These are phyloP conservation scores for Lanius collurio DNA, from an alignment of 2,113 vertebrate species.

Conservation along the genomic window DNA sequence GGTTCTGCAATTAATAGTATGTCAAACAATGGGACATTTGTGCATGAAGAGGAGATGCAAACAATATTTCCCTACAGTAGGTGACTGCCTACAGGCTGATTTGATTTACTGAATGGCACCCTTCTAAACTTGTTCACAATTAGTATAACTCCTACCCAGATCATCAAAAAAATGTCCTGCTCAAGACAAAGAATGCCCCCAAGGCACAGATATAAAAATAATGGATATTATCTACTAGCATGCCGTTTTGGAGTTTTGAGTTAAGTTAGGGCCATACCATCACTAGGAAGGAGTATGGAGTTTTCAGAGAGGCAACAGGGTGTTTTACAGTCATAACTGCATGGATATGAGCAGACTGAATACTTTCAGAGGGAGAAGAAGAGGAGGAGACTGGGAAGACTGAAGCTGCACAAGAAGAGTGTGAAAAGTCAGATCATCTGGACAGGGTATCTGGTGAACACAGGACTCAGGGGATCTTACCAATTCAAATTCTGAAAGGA, in stretches of 20 bases:
- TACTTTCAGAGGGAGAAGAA: background rate
- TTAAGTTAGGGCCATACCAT: background rate
- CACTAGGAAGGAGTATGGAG: background rate
- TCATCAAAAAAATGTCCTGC: slow-evolving; percentile 37
- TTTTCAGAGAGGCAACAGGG: background rate
- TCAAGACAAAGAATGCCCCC: background rate
- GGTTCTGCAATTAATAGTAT: slow-evolving; percentile 59
- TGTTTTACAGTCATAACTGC: background rate
- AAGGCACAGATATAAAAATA: slow-evolving; percentile 9
- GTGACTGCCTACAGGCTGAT: slow-evolving; percentile 57
- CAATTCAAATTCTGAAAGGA: background rate
- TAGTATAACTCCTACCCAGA: slow-evolving; percentile 40
- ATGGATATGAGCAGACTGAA: background rate
- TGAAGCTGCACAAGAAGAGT: background rate
- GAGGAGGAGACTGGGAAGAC: background rate
- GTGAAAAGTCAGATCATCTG: background rate
- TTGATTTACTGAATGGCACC: slow-evolving; percentile 62
- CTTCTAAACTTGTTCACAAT: slow-evolving; percentile 61
- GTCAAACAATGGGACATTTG: slow-evolving; percentile 39
- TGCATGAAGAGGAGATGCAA: slow-evolving; percentile 28
- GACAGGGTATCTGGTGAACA: background rate
- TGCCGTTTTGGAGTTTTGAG: background rate
- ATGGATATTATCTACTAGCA: background rate
- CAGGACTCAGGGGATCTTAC: background rate
- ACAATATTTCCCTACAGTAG: slow-evolving; percentile 31